Percentiles rank a stretch among this genome's conserved stretches.
Evolutionary conservation across 2,113 vertebrate genomes (phyloP).

Genomic region (Speoplatyrhinus poulsoni): DNA sequence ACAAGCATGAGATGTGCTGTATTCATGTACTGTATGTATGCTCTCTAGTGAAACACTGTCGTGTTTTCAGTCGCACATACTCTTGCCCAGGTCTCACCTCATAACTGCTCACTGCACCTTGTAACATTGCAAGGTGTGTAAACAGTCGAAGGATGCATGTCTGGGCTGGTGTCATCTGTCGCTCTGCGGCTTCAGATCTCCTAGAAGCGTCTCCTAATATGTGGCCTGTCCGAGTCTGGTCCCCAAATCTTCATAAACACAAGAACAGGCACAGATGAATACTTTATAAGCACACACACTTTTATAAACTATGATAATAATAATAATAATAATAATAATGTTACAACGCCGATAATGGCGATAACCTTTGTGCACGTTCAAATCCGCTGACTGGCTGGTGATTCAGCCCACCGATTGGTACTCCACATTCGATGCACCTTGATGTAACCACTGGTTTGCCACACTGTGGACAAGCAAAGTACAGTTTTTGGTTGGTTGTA

Average conservation of each 20-base stretch:
- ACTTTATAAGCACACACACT: not conserved
- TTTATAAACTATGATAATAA: not conserved
- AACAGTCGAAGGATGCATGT: conserved; percentile 66
- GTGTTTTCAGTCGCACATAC: fast-evolving
- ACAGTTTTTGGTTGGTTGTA: not conserved
- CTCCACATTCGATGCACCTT: conserved; percentile 52
- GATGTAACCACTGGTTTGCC: conserved; percentile 19
- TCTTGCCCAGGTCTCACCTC: conserved; percentile 45
- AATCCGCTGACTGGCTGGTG: conserved; percentile 53
- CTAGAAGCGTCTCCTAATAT: conserved; percentile 50
- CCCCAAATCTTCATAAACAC: not conserved
- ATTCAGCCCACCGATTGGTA: conserved; percentile 23
- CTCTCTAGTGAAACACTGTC: not conserved
- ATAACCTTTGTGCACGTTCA: not conserved
- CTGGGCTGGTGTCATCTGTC: conserved; percentile 55
- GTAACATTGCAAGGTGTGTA: conserved; percentile 74
- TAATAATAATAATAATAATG: not conserved
- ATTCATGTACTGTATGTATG: too few relatives aligned
- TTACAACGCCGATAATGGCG: not conserved
- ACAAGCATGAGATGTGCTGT: too few relatives aligned
- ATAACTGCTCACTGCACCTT: conserved; percentile 44
- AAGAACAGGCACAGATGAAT: not conserved
- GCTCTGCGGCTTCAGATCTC: conserved; percentile 69
- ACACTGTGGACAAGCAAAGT: conserved; percentile 57
- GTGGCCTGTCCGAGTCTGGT: conserved; percentile 67